Evolutionary conservation across 2,888 invertebrate species (phyloP).

Genomic region (Papilio elwesi): DNA sequence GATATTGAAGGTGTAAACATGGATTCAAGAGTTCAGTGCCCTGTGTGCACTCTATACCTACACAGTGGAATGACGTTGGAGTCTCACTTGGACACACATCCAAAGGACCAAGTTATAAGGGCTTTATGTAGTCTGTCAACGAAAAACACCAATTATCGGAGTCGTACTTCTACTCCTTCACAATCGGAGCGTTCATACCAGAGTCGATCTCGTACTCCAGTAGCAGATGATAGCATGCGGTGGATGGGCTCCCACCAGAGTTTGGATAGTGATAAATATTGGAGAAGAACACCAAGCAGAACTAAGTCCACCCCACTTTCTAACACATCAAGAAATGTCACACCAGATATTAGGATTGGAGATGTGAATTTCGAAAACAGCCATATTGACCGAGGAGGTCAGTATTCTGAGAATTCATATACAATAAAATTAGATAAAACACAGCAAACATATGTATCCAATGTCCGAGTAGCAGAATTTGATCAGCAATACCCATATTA

Average conservation of each 20-base stretch:
- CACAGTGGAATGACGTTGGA: constrained; percentile 92
- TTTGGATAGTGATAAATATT: constrained; percentile 71
- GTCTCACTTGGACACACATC: constrained; percentile 92
- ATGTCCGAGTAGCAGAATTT: constrained; percentile 60
- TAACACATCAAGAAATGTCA: constrained; percentile 64
- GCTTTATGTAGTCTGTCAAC: constrained; percentile 86
- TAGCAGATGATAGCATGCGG: constrained; percentile 64
- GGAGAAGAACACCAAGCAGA: constrained; percentile 73
- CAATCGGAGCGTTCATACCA: constrained; percentile 74
- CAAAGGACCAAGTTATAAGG: constrained; percentile 94
- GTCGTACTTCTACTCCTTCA: constrained; percentile 72
- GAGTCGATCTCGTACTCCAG: constrained; percentile 72
- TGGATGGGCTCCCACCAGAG: constrained; percentile 65
- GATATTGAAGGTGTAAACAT: constrained; percentile 57
- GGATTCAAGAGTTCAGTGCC: constrained; percentile 86
- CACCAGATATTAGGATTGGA: constrained; percentile 63
- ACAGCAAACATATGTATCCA: constrained; percentile 60
- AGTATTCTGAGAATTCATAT: constrained; percentile 59
- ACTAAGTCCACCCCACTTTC: constrained; percentile 62
- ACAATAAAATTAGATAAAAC: constrained; percentile 68
- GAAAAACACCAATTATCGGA: constrained; percentile 69
- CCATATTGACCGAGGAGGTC: constrained; percentile 51
- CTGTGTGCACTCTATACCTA: constrained; percentile 93
- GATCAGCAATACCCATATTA: constrained; percentile 69
- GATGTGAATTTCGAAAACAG: constrained; percentile 69